Evolutionary conservation across 1,140 invertebrate genomes (phyloP).

Genomic region (Oreohelix idahoensis): DNA sequence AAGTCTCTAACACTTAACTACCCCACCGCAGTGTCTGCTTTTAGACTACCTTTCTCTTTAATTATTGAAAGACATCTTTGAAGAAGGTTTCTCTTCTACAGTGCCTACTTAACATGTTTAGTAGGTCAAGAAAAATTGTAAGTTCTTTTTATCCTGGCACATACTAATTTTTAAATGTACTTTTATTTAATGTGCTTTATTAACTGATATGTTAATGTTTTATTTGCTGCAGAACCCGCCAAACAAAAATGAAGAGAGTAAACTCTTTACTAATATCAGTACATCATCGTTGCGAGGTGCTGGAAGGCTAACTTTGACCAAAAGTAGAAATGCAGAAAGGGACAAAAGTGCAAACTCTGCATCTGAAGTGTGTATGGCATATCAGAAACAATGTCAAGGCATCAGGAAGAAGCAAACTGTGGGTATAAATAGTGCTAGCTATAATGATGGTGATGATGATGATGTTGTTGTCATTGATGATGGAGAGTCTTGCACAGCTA

Average conservation of each 20-base stretch:
- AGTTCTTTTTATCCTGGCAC: too few species aligned
- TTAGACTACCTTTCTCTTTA: too few species aligned
- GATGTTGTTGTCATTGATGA: background rate
- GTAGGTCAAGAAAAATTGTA: too few species aligned
- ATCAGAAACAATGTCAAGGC: background rate
- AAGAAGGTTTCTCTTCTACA: too few species aligned
- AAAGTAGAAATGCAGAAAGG: background rate
- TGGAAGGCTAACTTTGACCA: background rate
- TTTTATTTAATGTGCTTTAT: too few species aligned
- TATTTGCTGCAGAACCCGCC: background rate
- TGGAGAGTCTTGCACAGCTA: background rate
- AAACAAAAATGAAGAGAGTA: background rate
- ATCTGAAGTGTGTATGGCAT: background rate
- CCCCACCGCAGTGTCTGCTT: too few species aligned
- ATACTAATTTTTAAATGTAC: too few species aligned
- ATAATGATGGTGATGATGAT: too few species aligned
- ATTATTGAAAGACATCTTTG: too few species aligned
- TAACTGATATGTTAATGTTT: background rate
- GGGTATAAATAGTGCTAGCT: background rate
- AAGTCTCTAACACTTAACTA: too few species aligned
- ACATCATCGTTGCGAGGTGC: background rate
- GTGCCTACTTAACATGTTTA: too few species aligned
- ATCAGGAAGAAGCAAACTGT: background rate
- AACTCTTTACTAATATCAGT: background rate
- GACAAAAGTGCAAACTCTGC: background rate